Evolutionary conservation across 1,140 invertebrate genomes (phyloP), one percentile per base, ranked within the genome.

Genomic region (Lepidurus apus): DNA sequence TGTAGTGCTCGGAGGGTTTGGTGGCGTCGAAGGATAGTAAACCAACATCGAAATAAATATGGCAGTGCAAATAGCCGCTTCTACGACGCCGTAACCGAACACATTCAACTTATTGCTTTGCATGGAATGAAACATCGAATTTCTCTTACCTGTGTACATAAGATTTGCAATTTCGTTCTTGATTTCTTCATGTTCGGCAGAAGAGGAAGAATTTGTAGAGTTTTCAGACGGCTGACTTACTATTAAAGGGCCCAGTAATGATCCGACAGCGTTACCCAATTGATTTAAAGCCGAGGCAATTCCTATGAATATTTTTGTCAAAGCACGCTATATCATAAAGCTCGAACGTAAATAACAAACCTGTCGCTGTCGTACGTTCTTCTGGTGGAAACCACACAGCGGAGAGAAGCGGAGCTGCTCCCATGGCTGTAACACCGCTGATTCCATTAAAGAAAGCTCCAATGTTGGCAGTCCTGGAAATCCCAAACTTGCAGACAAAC

Each of bases 261-360:
- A 87, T 7, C 85, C 85, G 43, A 83, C 79, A 24, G 85, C 86
- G 80, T 85, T 83, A n/a, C 86, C 86, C 10, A 87, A 78, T 80
- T 85, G 83, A 79, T 84, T 85, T 42, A 84, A 81, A 7, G 84
- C 83, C 43, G 82, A 84, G 6, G 85, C 85, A 80, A 87, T 83
- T 43, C 85, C 85, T 86, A 73, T 13, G 9, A 65, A 65, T 21
- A 65, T 1, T 65, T 21, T 6, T n/a, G 2, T 65, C 53, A 65
- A n/a, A 7, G 13, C 13, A n/a, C 13, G 13, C 21, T 17, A 65
- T 7, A 79, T 45, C 47, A 79, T 10, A 77, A n/a, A 75, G 78
- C 42, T 21, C 17, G 17, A 21, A 65, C 42, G 75, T 65, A 53
- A 44, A 26, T 9, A 53, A 73, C 24, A 73, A 81, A 84, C 85